Evolutionary conservation across 1,140 invertebrate genomes (phyloP).

Genomic region (Holcopasites calliopsidis): DNA sequence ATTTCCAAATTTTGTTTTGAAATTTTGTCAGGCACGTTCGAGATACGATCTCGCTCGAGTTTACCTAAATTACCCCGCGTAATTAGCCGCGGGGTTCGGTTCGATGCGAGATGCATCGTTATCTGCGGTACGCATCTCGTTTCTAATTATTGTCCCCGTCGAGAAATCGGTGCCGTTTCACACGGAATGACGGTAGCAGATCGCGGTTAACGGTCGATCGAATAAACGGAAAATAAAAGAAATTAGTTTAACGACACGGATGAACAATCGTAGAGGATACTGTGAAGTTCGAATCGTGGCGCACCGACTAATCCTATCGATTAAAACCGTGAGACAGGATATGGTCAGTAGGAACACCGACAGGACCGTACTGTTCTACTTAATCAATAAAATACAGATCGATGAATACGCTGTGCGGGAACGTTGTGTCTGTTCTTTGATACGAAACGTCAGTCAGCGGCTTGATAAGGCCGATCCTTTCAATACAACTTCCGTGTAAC

Average conservation of each 20-base stretch:
- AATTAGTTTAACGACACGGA: constrained; percentile 18
- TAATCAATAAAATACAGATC: constrained; percentile 36
- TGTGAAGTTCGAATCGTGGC: constrained; percentile 10
- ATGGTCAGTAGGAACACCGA: background rate
- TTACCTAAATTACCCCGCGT: background rate
- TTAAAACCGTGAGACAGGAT: constrained; percentile 17
- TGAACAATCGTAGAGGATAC: background rate
- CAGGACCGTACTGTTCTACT: constrained; percentile 12
- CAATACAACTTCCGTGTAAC: constrained; percentile 36
- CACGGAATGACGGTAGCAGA: background rate
- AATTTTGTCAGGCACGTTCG: background rate
- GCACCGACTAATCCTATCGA: constrained; percentile 36
- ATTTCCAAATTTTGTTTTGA: too few species aligned
- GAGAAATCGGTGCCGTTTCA: background rate
- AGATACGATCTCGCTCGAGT: background rate
- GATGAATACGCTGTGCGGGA: background rate
- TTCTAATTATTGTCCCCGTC: constrained; percentile 5
- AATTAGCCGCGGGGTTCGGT: background rate
- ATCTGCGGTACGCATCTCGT: background rate
- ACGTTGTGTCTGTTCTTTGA: constrained; percentile 24
- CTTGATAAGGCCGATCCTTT: constrained; percentile 38
- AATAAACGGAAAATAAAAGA: background rate
- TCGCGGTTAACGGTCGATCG: background rate
- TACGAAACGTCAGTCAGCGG: constrained; percentile 32
- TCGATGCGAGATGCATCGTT: constrained; percentile 5